phyloP scores from a whole-genome alignment of 1,140 invertebrate genomes.

The Drosophila subpulchrella region DNA sequence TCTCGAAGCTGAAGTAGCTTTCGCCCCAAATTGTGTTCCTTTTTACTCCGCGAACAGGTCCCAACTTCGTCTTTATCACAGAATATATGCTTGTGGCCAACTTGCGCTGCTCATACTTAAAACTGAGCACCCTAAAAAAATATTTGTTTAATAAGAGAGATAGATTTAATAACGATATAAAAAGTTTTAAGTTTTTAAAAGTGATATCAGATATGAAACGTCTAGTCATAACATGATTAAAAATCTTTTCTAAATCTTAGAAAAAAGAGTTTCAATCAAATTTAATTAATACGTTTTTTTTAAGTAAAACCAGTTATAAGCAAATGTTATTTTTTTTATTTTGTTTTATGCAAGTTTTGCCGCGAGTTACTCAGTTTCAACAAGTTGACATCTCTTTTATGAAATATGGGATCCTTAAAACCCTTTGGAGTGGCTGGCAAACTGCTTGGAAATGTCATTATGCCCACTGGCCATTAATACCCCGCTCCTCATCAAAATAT shows the following conservation, averaged over 20 bases:
- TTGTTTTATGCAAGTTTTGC: neutral
- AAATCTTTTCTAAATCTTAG: too few relatives aligned
- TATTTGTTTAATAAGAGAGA: neutral
- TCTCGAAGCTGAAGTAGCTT: slow-evolving; percentile 85
- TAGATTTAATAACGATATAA: neutral
- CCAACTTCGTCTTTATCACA: slow-evolving; percentile 63
- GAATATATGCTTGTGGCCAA: slow-evolving; percentile 67
- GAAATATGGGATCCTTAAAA: neutral
- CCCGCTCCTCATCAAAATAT: slow-evolving; percentile 18
- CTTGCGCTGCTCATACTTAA: slow-evolving; percentile 71
- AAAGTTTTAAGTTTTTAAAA: too few relatives aligned
- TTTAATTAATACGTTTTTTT: too few relatives aligned
- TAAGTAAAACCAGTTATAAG: too few relatives aligned
- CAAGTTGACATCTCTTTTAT: too few relatives aligned
- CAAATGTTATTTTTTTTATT: too few relatives aligned
- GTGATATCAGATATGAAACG: too few relatives aligned
- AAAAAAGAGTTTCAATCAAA: too few relatives aligned
- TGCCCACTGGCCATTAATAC: neutral
- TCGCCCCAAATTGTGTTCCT: slow-evolving; percentile 71
- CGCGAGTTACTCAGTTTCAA: neutral
- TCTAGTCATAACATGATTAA: too few relatives aligned
- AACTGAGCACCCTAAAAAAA: slow-evolving; percentile 64
- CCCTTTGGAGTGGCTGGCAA: neutral
- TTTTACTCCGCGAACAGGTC: slow-evolving; percentile 69
- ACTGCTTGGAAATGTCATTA: slow-evolving; percentile 7